These are phyloP conservation scores for Caenorhabditis briggsae DNA, from an alignment of 1,140 invertebrate genomes.

Conservation along the genomic window DNA sequence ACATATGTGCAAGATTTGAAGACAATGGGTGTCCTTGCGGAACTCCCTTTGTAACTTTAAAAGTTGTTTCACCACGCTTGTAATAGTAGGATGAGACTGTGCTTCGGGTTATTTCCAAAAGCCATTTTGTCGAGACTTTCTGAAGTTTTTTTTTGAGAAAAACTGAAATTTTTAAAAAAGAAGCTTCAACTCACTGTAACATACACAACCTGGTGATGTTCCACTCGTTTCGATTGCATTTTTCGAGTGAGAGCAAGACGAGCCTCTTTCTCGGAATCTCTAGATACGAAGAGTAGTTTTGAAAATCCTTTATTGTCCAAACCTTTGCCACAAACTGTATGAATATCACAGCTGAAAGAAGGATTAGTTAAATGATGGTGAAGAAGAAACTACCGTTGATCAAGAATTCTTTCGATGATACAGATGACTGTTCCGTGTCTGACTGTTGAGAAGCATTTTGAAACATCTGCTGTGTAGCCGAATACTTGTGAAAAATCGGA, in stretches of 20 bases:
- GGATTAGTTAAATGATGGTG: neutral
- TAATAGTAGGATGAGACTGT: neutral
- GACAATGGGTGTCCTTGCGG: constrained; percentile 32
- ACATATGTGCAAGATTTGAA: neutral
- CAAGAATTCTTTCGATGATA: neutral
- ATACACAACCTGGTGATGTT: neutral
- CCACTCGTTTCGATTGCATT: neutral
- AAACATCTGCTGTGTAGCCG: constrained; percentile 18
- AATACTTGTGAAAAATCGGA: neutral
- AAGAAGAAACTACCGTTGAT: neutral
- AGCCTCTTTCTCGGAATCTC: neutral
- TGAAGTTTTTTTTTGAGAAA: neutral
- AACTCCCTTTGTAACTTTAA: constrained; percentile 2
- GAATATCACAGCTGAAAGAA: neutral
- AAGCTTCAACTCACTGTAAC: no score
- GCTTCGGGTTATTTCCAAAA: neutral
- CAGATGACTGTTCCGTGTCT: neutral
- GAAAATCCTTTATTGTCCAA: neutral
- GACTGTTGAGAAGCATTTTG: constrained; percentile 23
- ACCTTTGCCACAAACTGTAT: constrained; percentile 6
- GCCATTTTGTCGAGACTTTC: neutral
- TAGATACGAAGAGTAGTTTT: neutral
- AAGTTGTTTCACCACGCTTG: neutral
- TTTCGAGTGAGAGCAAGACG: neutral
- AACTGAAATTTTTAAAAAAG: no score